Evolutionary conservation across 2,888 invertebrate species (phyloP).

Genomic region (Pachymerium ferrugineum): DNA sequence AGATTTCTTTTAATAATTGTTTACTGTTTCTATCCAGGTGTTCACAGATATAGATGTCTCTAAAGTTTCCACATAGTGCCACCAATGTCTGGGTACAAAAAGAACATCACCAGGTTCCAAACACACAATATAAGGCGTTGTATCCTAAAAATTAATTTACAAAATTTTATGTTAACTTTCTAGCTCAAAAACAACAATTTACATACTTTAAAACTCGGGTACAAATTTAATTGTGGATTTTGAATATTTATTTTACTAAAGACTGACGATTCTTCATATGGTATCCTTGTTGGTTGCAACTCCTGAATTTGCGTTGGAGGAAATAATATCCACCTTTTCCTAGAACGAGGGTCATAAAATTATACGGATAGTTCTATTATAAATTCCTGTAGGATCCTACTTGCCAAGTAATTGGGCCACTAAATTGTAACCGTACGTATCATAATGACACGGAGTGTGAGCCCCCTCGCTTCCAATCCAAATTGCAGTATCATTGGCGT

Average conservation of each 20-base stretch:
- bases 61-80: conserved; percentile 87
- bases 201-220: conserved; percentile 43
- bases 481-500: conserved; percentile 47
- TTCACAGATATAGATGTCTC: conserved; percentile 61
- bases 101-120: conserved; percentile 80
- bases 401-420: conserved; percentile 81
- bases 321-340: conserved; percentile 88
- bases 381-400: conserved; percentile 49
- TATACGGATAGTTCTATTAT: background rate
- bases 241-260: conserved; percentile 79
- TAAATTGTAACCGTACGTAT: conserved; percentile 90
- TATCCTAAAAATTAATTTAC: conserved; percentile 40
- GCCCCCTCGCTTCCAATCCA: conserved; percentile 58
- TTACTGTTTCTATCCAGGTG: conserved; percentile 68
- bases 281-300: conserved; percentile 74
- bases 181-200: background rate
- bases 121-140: conserved; percentile 54
- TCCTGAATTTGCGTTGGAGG: conserved; percentile 64
- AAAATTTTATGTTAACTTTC: background rate
- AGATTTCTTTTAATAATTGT: conserved; percentile 36
- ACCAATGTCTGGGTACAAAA: conserved; percentile 87
- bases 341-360: conserved; percentile 49
- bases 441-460: conserved; percentile 89
- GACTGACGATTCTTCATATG: conserved; percentile 94
- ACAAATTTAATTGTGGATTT: conserved; percentile 52